A percentile compares a stretch with the other conserved stretches of the same genome.
phyloP scores from a whole-genome alignment of 2,888 invertebrate genomes.

The Heliconius erato region DNA sequence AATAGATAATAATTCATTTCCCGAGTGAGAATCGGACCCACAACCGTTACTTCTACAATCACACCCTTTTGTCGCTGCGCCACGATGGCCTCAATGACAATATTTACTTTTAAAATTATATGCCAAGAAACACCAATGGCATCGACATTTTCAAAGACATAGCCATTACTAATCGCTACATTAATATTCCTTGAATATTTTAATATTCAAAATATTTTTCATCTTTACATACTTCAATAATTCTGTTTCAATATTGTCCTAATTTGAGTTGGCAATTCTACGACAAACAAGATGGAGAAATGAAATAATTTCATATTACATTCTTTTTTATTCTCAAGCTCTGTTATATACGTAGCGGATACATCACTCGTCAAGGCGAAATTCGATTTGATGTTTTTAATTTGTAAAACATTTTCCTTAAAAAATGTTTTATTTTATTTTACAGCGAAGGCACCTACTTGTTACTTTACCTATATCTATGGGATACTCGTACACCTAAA shows the following conservation, averaged over 20 bases:
- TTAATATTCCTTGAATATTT: neutral
- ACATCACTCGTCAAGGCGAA: conserved; percentile 30
- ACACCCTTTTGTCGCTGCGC: too few species aligned
- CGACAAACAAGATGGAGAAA: conserved; percentile 46
- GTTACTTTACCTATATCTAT: neutral
- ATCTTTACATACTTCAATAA: neutral
- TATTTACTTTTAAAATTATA: too few species aligned
- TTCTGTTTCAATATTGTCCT: conserved; percentile 21
- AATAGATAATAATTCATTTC: too few species aligned
- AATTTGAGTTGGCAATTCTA: conserved; percentile 44
- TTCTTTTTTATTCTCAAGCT: conserved; percentile 45
- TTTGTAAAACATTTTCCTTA: conserved; percentile 14
- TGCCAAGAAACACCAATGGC: too few species aligned
- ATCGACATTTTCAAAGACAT: neutral
- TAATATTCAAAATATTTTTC: neutral
- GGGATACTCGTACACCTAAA: neutral
- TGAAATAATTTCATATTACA: conserved; percentile 47
- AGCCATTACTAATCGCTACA: neutral
- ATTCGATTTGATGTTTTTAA: conserved; percentile 23
- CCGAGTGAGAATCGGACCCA: too few species aligned
- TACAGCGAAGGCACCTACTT: neutral
- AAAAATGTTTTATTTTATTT: neutral
- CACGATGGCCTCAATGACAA: too few species aligned
- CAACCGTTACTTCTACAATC: too few species aligned
- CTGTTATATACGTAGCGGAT: conserved; percentile 25